These are phyloP conservation scores for Elysia crispata DNA, from an alignment of 2,888 invertebrate genomes.

Conservation along the genomic window DNA sequence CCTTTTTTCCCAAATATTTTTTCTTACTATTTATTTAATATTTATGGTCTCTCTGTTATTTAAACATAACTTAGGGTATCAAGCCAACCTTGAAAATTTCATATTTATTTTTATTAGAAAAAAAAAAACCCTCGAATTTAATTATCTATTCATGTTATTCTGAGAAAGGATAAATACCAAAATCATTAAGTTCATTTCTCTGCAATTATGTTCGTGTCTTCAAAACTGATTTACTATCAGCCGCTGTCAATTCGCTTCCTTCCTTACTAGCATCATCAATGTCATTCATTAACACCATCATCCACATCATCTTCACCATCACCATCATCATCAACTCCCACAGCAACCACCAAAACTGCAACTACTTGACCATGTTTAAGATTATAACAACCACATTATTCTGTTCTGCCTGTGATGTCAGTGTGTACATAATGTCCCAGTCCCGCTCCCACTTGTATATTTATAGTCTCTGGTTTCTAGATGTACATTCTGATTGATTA, in stretches of 20 bases:
- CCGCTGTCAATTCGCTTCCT: no score
- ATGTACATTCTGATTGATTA: slow-evolving; percentile 58
- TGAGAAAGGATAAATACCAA: background rate
- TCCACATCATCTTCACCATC: slow-evolving; percentile 6
- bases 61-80: no score
- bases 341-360: slow-evolving; percentile 11
- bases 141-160: background rate
- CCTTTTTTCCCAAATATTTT: no score
- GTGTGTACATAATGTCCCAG: slow-evolving; percentile 59
- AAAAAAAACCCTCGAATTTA: no score
- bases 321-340: background rate
- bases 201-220: no score
- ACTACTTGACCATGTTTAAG: slow-evolving; percentile 32
- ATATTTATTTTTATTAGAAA: no score
- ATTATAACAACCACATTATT: background rate
- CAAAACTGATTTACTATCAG: no score
- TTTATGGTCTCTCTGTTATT: no score
- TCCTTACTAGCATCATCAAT: background rate
- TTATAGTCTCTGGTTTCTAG: slow-evolving; percentile 59
- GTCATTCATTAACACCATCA: background rate
- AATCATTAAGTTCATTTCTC: background rate
- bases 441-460: slow-evolving; percentile 56
- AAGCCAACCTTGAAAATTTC: no score
- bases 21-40: no score
- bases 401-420: slow-evolving; percentile 58